Evolutionary conservation across 1,140 invertebrate species (phyloP).

Genomic region (Cheumatopsyche charites): DNA sequence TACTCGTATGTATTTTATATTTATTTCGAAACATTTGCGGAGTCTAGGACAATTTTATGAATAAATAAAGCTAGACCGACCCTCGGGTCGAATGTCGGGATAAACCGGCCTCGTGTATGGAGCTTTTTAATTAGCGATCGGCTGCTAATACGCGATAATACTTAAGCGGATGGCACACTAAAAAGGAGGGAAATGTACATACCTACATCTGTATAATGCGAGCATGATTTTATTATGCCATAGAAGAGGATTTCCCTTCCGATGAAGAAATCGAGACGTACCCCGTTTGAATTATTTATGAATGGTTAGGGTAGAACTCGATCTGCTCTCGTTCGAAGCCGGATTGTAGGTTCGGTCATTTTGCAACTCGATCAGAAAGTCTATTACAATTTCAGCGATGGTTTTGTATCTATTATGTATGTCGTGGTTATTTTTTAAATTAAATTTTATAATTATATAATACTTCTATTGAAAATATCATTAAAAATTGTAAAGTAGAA

Average conservation of each 20-base stretch:
- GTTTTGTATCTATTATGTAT: background rate
- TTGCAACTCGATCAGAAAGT: constrained; percentile 35
- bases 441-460: too few relatives aligned
- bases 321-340: constrained; percentile 1
- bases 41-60: constrained; percentile 22
- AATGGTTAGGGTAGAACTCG: constrained; percentile 27
- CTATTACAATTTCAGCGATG: constrained; percentile 29
- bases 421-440: background rate
- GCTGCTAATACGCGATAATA: too few relatives aligned
- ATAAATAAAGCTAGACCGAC: constrained; percentile 7
- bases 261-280: constrained; percentile 44
- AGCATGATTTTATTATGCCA: too few relatives aligned
- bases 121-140: constrained; percentile 23
- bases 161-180: too few relatives aligned
- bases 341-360: constrained; percentile 34
- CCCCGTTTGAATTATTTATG: constrained; percentile 46
- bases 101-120: constrained; percentile 13
- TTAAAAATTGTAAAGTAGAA: too few relatives aligned
- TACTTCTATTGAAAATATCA: too few relatives aligned
- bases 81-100: constrained; percentile 27
- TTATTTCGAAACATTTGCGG: constrained; percentile 26
- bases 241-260: constrained; percentile 37
- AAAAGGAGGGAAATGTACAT: too few relatives aligned
- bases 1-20: background rate
- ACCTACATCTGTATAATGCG: too few relatives aligned